Percentiles rank a stretch among this genome's conserved stretches.
These are phyloP conservation scores for Trididemnum nubilum DNA, from an alignment of 23 tunicate species.

Conservation along the genomic window DNA sequence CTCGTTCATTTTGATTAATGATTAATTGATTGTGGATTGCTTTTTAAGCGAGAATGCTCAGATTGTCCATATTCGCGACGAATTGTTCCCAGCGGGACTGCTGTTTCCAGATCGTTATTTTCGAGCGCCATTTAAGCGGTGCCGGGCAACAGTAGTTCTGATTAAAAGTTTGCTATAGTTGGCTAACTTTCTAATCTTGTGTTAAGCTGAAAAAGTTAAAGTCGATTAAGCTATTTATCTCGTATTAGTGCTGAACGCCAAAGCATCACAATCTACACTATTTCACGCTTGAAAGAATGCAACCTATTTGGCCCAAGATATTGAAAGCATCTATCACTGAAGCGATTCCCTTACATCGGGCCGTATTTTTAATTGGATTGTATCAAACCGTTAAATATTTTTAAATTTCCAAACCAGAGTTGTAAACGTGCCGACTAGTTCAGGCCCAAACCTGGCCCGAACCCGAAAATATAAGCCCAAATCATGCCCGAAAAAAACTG, in stretches of 20 bases:
- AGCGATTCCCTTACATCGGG: too few species aligned
- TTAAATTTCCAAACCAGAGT: too few species aligned
- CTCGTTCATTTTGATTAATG: neutral
- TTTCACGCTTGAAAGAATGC: neutral
- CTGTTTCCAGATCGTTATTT: neutral
- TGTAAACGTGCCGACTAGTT: too few species aligned
- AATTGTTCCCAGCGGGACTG: neutral
- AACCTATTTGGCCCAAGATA: neutral
- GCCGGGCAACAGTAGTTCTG: neutral
- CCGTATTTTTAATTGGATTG: too few species aligned
- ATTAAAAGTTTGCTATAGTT: neutral
- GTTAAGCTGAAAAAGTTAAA: neutral
- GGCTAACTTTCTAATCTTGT: neutral
- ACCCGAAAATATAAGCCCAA: too few species aligned
- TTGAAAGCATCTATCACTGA: neutral
- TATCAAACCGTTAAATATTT: too few species aligned
- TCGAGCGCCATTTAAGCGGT: neutral
- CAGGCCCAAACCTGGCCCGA: too few species aligned
- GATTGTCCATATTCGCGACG: neutral
- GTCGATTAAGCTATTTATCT: neutral
- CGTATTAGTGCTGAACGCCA: neutral
- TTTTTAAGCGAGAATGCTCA: constrained; percentile 1
- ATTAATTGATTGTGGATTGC: constrained; percentile 1
- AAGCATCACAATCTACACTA: neutral
- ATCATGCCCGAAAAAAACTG: too few species aligned